Conservation (phyloP, 1,140 invertebrate genomes). For the Nephotettix cincticeps region DNA sequence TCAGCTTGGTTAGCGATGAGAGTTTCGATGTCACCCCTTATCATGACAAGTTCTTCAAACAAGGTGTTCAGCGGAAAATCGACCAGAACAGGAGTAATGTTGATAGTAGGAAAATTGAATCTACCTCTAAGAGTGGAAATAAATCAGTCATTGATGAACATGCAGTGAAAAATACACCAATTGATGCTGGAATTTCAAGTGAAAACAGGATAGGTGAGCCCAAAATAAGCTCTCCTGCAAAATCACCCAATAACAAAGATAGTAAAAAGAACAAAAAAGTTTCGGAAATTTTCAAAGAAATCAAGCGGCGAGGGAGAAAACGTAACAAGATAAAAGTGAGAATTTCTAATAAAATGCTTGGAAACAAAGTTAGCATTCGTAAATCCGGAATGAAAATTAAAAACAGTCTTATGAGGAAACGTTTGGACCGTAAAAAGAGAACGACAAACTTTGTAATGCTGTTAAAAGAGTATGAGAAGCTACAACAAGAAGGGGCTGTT, state of each 20-base stretch:
- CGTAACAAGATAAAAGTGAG: background rate
- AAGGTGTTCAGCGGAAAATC: too few relatives aligned
- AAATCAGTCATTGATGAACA: too few relatives aligned
- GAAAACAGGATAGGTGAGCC: background rate
- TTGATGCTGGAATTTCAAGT: background rate
- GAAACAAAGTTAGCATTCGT: background rate
- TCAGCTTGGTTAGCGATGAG: background rate
- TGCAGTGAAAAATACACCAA: too few relatives aligned
- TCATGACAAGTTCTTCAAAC: background rate
- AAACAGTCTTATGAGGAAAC: background rate
- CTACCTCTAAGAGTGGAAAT: too few relatives aligned
- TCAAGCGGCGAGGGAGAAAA: conserved; percentile 4
- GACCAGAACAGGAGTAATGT: too few relatives aligned
- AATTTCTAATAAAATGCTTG: background rate
- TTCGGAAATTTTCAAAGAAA: background rate
- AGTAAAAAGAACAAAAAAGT: conserved; percentile 6
- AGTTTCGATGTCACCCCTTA: background rate
- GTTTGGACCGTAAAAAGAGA: background rate
- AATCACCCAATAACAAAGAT: background rate
- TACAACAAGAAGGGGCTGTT: conserved; percentile 13
- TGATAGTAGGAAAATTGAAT: too few relatives aligned
- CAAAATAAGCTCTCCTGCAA: background rate
- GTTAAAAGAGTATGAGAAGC: conserved; percentile 3
- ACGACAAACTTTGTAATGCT: conserved; percentile 1
- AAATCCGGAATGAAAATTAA: background rate